Percentiles rank a stretch among this genome's conserved stretches.
These are phyloP conservation scores for Heliconius eleuchia DNA, from an alignment of 1,140 invertebrate genomes.

Conservation along the genomic window DNA sequence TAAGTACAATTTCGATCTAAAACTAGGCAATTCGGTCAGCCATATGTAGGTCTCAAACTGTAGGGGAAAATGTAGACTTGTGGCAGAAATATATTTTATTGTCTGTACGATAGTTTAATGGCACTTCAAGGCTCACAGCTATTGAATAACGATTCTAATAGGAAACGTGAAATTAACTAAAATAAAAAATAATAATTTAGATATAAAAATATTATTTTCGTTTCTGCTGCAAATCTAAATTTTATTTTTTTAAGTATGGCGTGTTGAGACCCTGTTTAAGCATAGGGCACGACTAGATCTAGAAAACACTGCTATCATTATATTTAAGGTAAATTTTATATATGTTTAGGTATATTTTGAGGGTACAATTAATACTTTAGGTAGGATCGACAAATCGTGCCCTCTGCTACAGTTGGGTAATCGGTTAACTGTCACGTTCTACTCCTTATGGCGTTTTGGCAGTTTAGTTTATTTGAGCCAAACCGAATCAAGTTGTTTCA, in stretches of 20 bases:
- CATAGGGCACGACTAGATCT: slow-evolving; percentile 27
- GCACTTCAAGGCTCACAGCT: slow-evolving; percentile 7
- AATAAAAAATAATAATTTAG: neutral
- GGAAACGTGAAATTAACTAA: neutral
- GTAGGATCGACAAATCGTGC: slow-evolving; percentile 29
- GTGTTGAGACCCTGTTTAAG: neutral
- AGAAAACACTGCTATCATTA: no score
- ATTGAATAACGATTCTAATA: neutral
- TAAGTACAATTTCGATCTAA: slow-evolving; percentile 76
- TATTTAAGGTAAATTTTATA: neutral
- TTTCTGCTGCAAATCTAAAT: slow-evolving; percentile 4
- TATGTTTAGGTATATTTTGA: neutral
- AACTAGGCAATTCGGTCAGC: slow-evolving; percentile 71
- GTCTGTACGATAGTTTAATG: slow-evolving; percentile 7
- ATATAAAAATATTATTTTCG: slow-evolving; percentile 14
- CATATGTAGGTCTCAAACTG: neutral
- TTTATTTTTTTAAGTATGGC: neutral
- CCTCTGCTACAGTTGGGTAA: slow-evolving; percentile 18
- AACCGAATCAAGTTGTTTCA: slow-evolving; percentile 75
- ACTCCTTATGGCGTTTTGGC: neutral
- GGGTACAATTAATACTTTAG: slow-evolving; percentile 10
- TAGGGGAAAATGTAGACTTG: neutral
- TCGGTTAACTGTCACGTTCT: slow-evolving; percentile 23
- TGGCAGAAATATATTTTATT: slow-evolving; percentile 7
- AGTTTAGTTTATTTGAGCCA: slow-evolving; percentile 37